phyloP scores from a whole-genome alignment of 2,113 vertebrate genomes.

The Progne subis region DNA sequence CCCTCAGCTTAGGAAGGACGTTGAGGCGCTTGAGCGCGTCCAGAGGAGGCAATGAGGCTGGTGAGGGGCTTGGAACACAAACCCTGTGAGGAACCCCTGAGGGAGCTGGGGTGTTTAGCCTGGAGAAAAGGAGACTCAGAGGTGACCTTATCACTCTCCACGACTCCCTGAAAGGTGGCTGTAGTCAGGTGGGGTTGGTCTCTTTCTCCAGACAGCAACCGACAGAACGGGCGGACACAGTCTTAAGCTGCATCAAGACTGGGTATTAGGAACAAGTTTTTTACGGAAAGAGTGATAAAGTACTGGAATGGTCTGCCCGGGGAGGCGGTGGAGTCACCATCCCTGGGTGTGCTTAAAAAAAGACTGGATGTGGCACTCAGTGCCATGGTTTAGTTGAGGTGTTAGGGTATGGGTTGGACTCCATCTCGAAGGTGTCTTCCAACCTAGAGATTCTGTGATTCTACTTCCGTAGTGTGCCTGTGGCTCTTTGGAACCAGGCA shows the following conservation, averaged over 20 bases:
- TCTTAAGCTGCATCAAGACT: background rate
- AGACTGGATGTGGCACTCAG: background rate
- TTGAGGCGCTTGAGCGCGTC: no score
- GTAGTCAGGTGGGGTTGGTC: background rate
- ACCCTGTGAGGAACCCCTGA: no score
- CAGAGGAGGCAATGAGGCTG: no score
- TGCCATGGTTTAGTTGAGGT: background rate
- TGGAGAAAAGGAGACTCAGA: background rate
- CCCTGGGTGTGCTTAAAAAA: background rate
- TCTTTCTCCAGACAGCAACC: background rate
- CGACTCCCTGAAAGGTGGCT: background rate
- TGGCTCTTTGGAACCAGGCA: background rate
- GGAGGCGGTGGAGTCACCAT: background rate
- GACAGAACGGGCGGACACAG: background rate
- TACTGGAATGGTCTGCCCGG: background rate
- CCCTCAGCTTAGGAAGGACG: no score
- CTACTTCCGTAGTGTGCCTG: background rate
- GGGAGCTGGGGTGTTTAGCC: no score
- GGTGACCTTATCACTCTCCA: background rate
- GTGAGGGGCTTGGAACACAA: background rate
- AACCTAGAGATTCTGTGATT: background rate
- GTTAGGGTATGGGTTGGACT: background rate
- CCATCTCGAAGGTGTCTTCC: background rate
- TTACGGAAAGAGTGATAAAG: background rate
- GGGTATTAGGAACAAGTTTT: background rate